These are phyloP conservation scores for Phyllostomus hastatus DNA, from an alignment of 2,113 vertebrate species.

Conservation along the genomic window DNA sequence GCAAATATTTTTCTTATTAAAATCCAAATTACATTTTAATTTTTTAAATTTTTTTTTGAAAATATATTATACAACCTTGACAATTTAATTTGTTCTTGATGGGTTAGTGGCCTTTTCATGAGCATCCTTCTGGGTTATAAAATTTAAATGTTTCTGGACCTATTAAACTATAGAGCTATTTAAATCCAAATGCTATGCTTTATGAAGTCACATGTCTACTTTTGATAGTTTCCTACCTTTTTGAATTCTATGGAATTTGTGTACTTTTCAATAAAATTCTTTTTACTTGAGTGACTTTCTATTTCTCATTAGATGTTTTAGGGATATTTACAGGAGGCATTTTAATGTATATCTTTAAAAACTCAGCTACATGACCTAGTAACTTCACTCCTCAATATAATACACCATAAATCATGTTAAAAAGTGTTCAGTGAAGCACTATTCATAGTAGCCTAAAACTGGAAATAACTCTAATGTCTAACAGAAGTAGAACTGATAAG, in stretches of 20 bases:
- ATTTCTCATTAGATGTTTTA: not conserved
- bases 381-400: not conserved
- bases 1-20: conserved; percentile 24
- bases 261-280: not conserved
- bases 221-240: not conserved
- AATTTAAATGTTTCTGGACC: not conserved
- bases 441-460: not conserved
- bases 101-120: not conserved
- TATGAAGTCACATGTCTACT: not conserved
- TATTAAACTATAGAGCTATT: not conserved
- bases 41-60: not conserved
- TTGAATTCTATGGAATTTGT: not conserved
- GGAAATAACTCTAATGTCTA: not conserved
- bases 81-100: not conserved
- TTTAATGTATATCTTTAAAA: not conserved
- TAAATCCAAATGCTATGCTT: not conserved
- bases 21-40: conserved; percentile 34
- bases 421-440: not conserved
- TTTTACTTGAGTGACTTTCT: not conserved
- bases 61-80: not conserved
- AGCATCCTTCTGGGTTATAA: not conserved
- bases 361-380: not conserved
- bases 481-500: not conserved
- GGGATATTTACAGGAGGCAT: not conserved
- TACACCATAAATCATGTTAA: not conserved